Evolutionary conservation across 2,888 invertebrate genomes (phyloP).

Genomic region (Tromatobia lineatoria): DNA sequence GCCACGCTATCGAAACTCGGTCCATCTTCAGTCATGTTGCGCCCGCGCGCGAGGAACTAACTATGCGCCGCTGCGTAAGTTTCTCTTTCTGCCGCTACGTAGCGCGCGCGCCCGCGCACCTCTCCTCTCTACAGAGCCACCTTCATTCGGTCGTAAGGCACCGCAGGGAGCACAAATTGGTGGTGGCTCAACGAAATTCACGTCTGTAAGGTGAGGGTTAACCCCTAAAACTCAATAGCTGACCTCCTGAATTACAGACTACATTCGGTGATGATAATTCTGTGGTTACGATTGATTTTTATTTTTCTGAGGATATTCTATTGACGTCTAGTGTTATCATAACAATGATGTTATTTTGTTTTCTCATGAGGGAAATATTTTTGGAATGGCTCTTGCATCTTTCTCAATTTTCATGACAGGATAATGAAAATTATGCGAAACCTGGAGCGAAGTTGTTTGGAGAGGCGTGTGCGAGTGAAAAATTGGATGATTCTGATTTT

Average conservation of each 20-base stretch:
- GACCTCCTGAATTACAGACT: neutral
- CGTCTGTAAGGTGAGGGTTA: conserved; percentile 13
- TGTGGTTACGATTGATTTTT: neutral
- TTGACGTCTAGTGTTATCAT: neutral
- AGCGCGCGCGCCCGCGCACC: conserved; percentile 13
- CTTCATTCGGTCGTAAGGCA: conserved; percentile 59
- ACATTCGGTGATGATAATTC: neutral
- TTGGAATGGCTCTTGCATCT: no score
- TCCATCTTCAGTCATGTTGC: conserved; percentile 31
- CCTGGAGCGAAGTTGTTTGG: no score
- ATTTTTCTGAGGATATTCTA: neutral
- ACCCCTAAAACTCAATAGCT: neutral
- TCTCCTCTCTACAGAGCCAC: conserved; percentile 36
- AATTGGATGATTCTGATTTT: no score
- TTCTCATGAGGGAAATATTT: no score
- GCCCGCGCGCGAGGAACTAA: neutral
- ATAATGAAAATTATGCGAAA: no score
- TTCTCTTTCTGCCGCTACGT: conserved; percentile 12
- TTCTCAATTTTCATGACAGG: no score
- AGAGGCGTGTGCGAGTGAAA: no score
- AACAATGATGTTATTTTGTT: no score
- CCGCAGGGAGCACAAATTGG: conserved; percentile 67
- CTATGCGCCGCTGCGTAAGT: neutral
- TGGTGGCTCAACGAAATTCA: conserved; percentile 56
- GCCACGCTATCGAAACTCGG: neutral